Conservation (phyloP, 2,888 invertebrate genomes). For the Epinotia nisella region DNA sequence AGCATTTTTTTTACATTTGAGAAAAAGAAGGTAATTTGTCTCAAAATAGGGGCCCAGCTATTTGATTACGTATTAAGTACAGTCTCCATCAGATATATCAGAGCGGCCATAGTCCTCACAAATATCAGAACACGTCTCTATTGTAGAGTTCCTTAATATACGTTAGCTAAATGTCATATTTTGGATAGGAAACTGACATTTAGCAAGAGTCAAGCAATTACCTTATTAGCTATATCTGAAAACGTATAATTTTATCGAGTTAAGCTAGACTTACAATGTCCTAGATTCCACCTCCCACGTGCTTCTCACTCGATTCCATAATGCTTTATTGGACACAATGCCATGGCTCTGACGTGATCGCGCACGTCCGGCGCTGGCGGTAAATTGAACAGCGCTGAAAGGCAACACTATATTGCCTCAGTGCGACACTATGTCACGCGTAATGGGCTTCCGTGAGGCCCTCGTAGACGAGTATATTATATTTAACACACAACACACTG, state of each 20-base stretch:
- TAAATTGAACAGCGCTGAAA: conserved; percentile 13
- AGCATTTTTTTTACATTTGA: too few relatives aligned
- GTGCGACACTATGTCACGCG: conserved; percentile 17
- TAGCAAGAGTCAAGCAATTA: too few relatives aligned
- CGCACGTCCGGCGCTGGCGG: not conserved
- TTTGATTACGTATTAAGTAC: too few relatives aligned
- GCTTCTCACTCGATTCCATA: not conserved
- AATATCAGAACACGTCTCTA: too few relatives aligned
- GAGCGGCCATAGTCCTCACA: too few relatives aligned
- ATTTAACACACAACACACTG: not conserved
- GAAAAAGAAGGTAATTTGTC: too few relatives aligned
- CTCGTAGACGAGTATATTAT: not conserved
- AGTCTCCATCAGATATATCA: too few relatives aligned
- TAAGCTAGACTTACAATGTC: not conserved
- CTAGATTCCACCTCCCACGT: not conserved
- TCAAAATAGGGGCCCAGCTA: too few relatives aligned
- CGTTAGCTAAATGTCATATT: too few relatives aligned
- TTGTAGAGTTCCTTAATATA: too few relatives aligned
- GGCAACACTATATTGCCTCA: conserved; percentile 7
- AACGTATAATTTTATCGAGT: not conserved
- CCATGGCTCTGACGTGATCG: conserved; percentile 7
- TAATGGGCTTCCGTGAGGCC: conserved; percentile 8
- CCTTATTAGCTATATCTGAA: too few relatives aligned
- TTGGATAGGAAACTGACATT: too few relatives aligned
- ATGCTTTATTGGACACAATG: conserved; percentile 4